Percentiles rank a stretch among this genome's conserved stretches.
phyloP scores from a whole-genome alignment of 2,888 invertebrate species.

The Apoda limacodes region DNA sequence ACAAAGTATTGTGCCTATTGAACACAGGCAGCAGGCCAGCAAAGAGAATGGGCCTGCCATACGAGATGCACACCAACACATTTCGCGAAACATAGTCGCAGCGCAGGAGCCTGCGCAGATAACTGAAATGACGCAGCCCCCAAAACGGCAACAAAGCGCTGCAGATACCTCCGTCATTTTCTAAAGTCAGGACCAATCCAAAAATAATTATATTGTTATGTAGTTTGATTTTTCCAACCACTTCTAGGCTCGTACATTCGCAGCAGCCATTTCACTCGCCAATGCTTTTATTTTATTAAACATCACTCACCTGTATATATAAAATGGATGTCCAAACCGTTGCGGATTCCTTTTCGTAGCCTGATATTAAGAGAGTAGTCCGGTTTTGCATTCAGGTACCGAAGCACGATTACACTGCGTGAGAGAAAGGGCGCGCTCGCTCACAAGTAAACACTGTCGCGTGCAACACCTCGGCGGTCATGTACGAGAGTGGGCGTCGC shows the following conservation, averaged over 20 bases:
- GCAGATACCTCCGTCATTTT: too few relatives aligned
- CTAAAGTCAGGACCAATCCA: too few relatives aligned
- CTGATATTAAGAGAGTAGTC: conserved; percentile 55
- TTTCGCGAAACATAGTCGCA: conserved; percentile 28
- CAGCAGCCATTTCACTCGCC: too few relatives aligned
- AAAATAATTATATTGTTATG: too few relatives aligned
- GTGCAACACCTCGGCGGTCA: conserved; percentile 44
- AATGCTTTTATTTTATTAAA: conserved; percentile 20
- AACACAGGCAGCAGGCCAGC: not conserved
- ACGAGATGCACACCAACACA: conserved; percentile 37
- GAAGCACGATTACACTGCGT: conserved; percentile 63
- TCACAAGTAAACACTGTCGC: conserved; percentile 52
- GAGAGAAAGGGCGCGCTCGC: conserved; percentile 66
- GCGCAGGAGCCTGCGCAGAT: conserved; percentile 23
- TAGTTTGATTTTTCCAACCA: too few relatives aligned
- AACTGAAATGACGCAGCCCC: too few relatives aligned
- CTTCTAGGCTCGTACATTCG: too few relatives aligned
- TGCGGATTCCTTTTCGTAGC: conserved; percentile 41
- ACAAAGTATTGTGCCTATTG: conserved; percentile 19
- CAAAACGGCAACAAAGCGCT: too few relatives aligned
- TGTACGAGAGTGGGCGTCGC: conserved; percentile 51
- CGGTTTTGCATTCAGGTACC: conserved; percentile 66
- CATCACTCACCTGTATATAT: conserved; percentile 46
- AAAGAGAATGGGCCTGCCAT: conserved; percentile 28
- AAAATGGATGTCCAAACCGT: conserved; percentile 36